These are phyloP conservation scores for Calcarius lapponicus DNA, from an alignment of 2,797 vertebrate genomes.

Conservation along the genomic window DNA sequence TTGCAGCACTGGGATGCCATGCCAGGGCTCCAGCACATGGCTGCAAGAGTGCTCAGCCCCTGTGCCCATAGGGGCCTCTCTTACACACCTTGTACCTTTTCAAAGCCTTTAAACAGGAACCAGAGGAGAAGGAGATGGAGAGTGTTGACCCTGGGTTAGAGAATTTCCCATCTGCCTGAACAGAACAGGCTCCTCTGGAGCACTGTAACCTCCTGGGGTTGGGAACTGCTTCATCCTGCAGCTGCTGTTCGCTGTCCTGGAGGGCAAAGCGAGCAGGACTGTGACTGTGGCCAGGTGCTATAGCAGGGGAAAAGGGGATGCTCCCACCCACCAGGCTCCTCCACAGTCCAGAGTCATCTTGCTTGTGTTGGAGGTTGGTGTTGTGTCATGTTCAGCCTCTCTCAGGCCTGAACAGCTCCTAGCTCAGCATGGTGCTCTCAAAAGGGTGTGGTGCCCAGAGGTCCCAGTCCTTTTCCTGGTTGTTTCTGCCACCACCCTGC, in stretches of 20 bases:
- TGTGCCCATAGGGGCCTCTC: fast-evolving
- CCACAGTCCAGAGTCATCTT: fast-evolving
- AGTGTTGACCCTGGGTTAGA: fast-evolving
- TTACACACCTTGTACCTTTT: neutral
- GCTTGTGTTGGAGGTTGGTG: fast-evolving
- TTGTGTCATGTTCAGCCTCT: neutral
- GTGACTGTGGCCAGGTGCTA: neutral
- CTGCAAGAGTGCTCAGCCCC: neutral
- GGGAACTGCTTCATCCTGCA: neutral
- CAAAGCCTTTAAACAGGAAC: neutral
- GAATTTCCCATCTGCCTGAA: neutral
- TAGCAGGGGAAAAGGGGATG: neutral
- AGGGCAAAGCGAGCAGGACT: neutral
- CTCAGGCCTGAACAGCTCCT: neutral
- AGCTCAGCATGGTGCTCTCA: neutral
- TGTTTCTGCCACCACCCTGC: neutral
- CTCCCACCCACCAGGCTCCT: fast-evolving
- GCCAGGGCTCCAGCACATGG: fast-evolving
- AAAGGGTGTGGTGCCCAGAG: fast-evolving
- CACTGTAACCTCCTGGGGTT: fast-evolving
- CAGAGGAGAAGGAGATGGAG: neutral
- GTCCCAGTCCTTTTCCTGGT: neutral
- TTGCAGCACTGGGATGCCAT: fast-evolving
- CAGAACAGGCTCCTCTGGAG: fast-evolving
- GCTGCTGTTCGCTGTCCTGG: neutral